A percentile compares a stretch with the other conserved stretches of the same genome.
These are phyloP conservation scores for Haliaeetus leucogaster DNA, from an alignment of 2,113 vertebrate genomes.

Conservation along the genomic window DNA sequence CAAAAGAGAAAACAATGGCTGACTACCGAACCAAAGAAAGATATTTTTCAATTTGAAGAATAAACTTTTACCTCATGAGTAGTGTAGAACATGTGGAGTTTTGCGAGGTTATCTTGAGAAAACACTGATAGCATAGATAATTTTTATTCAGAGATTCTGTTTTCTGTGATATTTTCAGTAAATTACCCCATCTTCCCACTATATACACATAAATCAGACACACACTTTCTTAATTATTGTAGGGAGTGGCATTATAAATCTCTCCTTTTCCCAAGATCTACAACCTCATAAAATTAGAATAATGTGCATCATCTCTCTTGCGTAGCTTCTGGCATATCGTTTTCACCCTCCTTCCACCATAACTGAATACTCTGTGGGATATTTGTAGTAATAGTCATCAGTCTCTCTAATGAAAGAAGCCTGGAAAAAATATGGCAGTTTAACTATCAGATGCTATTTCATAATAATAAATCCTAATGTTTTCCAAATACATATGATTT, in stretches of 20 bases:
- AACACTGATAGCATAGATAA: not conserved
- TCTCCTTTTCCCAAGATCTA: conserved; percentile 33
- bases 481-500: not conserved
- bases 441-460: not conserved
- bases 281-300: conserved; percentile 18
- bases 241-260: conserved; percentile 3
- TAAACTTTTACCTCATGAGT: not conserved
- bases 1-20: not conserved
- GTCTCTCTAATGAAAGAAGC: not conserved
- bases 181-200: not conserved
- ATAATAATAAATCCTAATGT: not conserved
- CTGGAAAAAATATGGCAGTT: conserved; percentile 32
- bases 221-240: not conserved
- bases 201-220: not conserved
- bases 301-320: conserved; percentile 8
- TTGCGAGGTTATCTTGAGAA: not conserved
- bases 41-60: not conserved
- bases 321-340: not conserved
- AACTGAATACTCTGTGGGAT: conserved; percentile 6
- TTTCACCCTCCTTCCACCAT: not conserved
- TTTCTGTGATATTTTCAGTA: not conserved
- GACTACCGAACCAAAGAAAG: not conserved
- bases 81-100: not conserved
- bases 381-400: conserved; percentile 30
- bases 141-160: not conserved